Percentiles rank a stretch among this genome's conserved stretches.
Evolutionary conservation across 2,888 invertebrate genomes (phyloP).

Genomic region (Eupeodes latifasciatus): DNA sequence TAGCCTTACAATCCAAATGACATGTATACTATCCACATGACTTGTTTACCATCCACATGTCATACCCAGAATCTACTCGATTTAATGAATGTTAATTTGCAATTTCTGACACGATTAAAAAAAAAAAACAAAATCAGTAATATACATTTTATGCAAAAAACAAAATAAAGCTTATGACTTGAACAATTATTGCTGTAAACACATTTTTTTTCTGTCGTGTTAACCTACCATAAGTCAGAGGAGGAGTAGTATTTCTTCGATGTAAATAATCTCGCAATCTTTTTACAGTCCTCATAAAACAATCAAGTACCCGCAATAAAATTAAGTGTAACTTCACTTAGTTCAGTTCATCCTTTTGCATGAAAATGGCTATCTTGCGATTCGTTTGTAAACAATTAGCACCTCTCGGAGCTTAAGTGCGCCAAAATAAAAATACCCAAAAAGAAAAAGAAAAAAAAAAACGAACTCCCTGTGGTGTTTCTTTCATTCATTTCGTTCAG

Average conservation of each 20-base stretch:
- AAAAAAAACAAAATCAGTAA: no score
- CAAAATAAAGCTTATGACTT: no score
- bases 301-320: not conserved
- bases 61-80: no score
- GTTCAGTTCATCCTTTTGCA: not conserved
- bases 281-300: not conserved
- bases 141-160: no score
- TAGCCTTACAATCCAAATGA: no score
- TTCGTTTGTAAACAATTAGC: slow-evolving; percentile 63
- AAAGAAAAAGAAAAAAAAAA: not conserved
- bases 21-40: no score
- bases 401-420: slow-evolving; percentile 52
- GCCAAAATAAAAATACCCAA: slow-evolving; percentile 4
- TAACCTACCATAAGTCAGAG: not conserved
- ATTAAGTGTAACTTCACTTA: slow-evolving; percentile 9
- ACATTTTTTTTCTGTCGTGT: no score
- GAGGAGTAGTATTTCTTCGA: not conserved
- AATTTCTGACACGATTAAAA: no score
- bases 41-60: no score
- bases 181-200: no score
- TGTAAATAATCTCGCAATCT: not conserved
- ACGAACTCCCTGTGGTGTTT: slow-evolving; percentile 18
- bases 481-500: slow-evolving; percentile 48
- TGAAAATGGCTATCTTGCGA: slow-evolving; percentile 13
- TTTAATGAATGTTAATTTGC: no score